Base-by-base conservation (phyloP, 2,797 vertebrate species). In the Trichosurus vulpecula region DNA sequence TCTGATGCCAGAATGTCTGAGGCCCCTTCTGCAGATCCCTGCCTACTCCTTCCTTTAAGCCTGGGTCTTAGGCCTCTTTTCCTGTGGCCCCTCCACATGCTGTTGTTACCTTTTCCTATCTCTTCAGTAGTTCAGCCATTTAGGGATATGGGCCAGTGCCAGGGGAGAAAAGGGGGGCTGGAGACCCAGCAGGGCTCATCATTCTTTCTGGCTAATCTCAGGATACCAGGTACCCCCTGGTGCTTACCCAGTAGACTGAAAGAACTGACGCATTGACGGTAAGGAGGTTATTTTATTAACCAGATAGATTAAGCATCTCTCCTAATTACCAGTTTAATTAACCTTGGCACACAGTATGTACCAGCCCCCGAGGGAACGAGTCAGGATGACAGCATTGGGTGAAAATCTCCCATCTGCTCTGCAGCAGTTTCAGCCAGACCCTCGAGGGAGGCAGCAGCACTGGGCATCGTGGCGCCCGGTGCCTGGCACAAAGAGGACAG, bases 291-390 rank as follows among this genome's bases (percentile, higher is more conserved):
- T 98, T 98, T 98, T 98, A 98, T 98, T 98, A 98, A 98, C 98
- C 97, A 96, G 97, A 97, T 97, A 98, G 98, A 98, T 98, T 98
- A 98, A 98, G 98, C 97, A 97, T 97, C 97, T 97, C 97, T 98
- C 97, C 97, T 98, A 98, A 98, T 98, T 98, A 97, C 98, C 95
- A 97, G 98, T 98, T 98, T 98, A 98, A 98, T 98, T 98, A 98
- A 98, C 98, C 98, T 98, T 98, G 98, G 98, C 98, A 98, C 96
- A 97, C 97, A 96, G 97, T 94, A 92, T 97, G 97, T 97, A 97
- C 97, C 97, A 97, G 12, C 96, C 94, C 98, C 96, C 35, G 0
- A 98, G 97, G 97, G 98, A 95, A 94, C 96, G 97, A 98, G 97
- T 97, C 97, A 98, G 97, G 94, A 97, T 92, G 58, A 94, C 96